Evolutionary conservation across 2,888 invertebrate genomes (phyloP).

Genomic region (Litoditis marina): DNA sequence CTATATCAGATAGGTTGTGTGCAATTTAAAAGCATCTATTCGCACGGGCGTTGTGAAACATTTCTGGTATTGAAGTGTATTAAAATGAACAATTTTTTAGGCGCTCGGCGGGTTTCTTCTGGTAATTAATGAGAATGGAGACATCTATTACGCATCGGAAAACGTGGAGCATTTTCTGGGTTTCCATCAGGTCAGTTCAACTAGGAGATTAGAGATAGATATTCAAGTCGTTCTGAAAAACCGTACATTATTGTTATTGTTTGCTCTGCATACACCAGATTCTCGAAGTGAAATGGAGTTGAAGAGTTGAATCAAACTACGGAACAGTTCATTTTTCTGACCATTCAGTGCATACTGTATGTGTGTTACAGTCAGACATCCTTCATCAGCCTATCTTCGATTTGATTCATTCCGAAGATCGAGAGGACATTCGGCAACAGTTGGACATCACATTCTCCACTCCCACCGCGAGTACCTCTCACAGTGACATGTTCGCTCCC

Average conservation of each 20-base stretch:
- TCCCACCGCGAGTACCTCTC: constrained; percentile 69
- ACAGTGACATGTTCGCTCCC: constrained; percentile 83
- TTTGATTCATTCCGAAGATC: constrained; percentile 97
- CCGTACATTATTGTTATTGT: too few species aligned
- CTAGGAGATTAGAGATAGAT: too few species aligned
- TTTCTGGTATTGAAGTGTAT: constrained; percentile 25
- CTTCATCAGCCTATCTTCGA: constrained; percentile 99
- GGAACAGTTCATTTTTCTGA: not conserved
- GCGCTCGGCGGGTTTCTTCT: constrained; percentile 98
- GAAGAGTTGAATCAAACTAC: too few species aligned
- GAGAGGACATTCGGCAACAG: constrained; percentile 73
- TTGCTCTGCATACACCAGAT: not conserved
- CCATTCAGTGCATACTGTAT: not conserved
- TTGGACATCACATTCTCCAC: constrained; percentile 35
- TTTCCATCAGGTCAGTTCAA: constrained; percentile 87
- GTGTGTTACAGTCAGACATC: constrained; percentile 86
- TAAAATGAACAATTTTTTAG: constrained; percentile 68
- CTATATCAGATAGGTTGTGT: too few species aligned
- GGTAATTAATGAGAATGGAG: constrained; percentile 90
- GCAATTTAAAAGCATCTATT: too few species aligned
- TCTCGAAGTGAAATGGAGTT: not conserved
- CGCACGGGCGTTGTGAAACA: too few species aligned
- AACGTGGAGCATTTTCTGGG: constrained; percentile 99
- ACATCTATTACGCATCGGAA: constrained; percentile 98
- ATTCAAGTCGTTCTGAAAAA: too few species aligned